Percentiles rank a stretch among this genome's conserved stretches.
phyloP scores from a whole-genome alignment of 2,888 invertebrate species.

The Acrobasis suavella region DNA sequence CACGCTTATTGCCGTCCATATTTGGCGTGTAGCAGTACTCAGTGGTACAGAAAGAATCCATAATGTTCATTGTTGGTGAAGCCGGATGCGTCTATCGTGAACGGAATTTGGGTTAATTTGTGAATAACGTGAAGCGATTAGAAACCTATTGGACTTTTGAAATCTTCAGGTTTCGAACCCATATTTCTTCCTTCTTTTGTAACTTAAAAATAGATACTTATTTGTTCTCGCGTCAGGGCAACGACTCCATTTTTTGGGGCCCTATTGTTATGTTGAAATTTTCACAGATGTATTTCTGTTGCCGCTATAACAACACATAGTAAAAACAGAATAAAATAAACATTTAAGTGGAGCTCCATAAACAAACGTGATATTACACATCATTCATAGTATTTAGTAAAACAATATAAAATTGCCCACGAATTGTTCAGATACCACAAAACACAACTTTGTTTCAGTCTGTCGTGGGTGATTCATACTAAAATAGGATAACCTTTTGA shows the following conservation, averaged over 20 bases:
- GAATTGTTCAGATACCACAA: background rate
- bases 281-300: too few relatives aligned
- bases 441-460: background rate
- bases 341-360: too few relatives aligned
- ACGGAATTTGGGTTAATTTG: slow-evolving; percentile 17
- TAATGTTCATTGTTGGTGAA: slow-evolving; percentile 35
- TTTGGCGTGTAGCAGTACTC: slow-evolving; percentile 51
- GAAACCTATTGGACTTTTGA: background rate
- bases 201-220: too few relatives aligned
- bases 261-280: too few relatives aligned
- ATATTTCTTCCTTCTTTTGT: too few relatives aligned
- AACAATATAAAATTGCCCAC: background rate
- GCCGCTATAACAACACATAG: too few relatives aligned
- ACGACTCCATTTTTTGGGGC: too few relatives aligned
- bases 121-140: slow-evolving; percentile 18
- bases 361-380: too few relatives aligned
- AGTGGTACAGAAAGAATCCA: slow-evolving; percentile 48
- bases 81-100: slow-evolving; percentile 45
- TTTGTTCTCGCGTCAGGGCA: too few relatives aligned
- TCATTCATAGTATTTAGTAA: background rate
- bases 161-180: background rate
- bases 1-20: slow-evolving; percentile 53
- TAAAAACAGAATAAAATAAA: too few relatives aligned
- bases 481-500: slow-evolving; percentile 18
- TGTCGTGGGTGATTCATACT: slow-evolving; percentile 24